phyloP scores from a whole-genome alignment of 2,888 invertebrate species.

The Synanthedon vespiformis region DNA sequence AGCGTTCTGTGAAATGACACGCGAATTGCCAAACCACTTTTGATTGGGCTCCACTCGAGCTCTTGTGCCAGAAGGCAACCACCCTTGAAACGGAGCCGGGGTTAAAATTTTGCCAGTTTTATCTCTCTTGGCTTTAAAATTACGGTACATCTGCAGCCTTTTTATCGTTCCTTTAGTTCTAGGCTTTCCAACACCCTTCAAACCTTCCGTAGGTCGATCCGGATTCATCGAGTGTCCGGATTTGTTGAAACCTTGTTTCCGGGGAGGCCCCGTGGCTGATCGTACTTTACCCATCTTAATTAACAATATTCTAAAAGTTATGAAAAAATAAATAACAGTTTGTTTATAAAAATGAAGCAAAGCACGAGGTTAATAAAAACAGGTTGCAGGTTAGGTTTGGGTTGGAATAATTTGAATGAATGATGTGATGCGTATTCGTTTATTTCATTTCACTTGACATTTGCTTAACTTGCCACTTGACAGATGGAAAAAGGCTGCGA shows the following conservation, averaged over 20 bases:
- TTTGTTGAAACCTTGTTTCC: conserved; percentile 86
- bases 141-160: conserved; percentile 97
- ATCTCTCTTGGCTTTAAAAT: conserved; percentile 95
- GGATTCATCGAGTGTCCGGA: conserved; percentile 96
- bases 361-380: background rate
- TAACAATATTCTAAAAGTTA: background rate
- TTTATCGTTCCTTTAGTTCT: conserved; percentile 95
- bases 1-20: conserved; percentile 93
- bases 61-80: conserved; percentile 87
- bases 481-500: too few relatives aligned
- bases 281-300: conserved; percentile 80
- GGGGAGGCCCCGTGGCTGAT: conserved; percentile 79
- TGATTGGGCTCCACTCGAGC: conserved; percentile 97
- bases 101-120: conserved; percentile 89
- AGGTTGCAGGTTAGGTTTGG: background rate
- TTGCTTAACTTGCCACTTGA: too few relatives aligned
- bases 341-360: background rate
- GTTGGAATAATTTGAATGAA: background rate
- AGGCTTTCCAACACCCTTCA: conserved; percentile 87
- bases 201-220: conserved; percentile 80
- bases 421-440: background rate
- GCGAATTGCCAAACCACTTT: conserved; percentile 99
- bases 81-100: conserved; percentile 96
- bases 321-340: background rate
- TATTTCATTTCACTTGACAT: too few relatives aligned